Conservation (phyloP, 2,113 vertebrate genomes). For the Thalassarche chlororhynchos region DNA sequence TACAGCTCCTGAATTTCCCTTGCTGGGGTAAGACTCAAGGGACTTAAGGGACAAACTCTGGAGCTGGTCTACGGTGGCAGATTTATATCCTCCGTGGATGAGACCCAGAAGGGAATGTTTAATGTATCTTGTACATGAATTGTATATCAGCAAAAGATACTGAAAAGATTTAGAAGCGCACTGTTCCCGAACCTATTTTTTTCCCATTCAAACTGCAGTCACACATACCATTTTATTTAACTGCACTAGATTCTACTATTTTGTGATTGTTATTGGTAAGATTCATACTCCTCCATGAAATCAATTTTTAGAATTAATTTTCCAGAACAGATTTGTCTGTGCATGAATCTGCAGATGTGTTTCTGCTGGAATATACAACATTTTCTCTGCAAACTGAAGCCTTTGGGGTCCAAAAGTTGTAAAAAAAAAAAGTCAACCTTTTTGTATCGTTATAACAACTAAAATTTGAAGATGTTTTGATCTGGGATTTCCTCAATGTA, state of each 20-base stretch:
- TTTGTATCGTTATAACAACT: background rate
- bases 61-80: background rate
- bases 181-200: background rate
- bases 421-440: background rate
- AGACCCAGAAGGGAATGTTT: background rate
- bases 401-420: background rate
- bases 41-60: background rate
- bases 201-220: background rate
- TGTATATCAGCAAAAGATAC: background rate
- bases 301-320: background rate
- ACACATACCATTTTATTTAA: background rate
- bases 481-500: background rate
- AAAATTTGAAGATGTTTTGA: background rate
- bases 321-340: background rate
- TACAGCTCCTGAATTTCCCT: background rate
- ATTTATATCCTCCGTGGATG: background rate
- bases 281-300: background rate
- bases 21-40: background rate
- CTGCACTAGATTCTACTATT: background rate
- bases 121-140: background rate
- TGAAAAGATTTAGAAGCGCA: background rate
- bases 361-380: background rate
- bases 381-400: background rate
- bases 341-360: background rate
- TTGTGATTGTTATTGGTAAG: background rate